Conservation (phyloP, 2,797 vertebrate species). For the Ceryle rudis region DNA sequence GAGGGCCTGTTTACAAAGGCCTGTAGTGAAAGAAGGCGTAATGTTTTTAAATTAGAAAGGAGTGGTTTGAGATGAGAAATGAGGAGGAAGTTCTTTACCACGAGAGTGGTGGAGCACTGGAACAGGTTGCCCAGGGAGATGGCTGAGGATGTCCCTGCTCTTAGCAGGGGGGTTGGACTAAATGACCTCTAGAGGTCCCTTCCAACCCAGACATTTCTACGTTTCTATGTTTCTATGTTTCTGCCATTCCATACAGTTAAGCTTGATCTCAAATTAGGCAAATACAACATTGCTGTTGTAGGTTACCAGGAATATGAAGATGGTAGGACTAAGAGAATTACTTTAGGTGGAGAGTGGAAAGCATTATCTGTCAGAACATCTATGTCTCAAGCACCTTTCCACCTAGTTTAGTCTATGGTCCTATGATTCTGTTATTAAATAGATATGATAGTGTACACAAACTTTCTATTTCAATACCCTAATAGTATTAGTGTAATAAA, state of each 20-base stretch:
- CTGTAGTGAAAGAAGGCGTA: too few relatives aligned
- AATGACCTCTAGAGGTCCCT: too few relatives aligned
- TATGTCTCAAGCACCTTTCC: not conserved
- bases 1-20: too few relatives aligned
- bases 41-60: too few relatives aligned
- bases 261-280: not conserved
- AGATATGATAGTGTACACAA: not conserved
- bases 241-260: not conserved
- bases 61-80: too few relatives aligned
- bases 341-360: not conserved
- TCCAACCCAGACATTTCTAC: too few relatives aligned
- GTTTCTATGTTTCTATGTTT: too few relatives aligned
- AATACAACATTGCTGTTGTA: not conserved
- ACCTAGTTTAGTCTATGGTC: not conserved
- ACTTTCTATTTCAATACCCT: not conserved
- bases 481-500: not conserved
- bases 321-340: not conserved
- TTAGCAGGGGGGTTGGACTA: too few relatives aligned
- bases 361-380: not conserved
- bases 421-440: not conserved
- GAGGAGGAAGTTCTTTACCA: too few relatives aligned
- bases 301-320: not conserved
- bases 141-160: too few relatives aligned
- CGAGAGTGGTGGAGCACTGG: too few relatives aligned
- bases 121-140: too few relatives aligned